Percentiles rank a stretch among this genome's conserved stretches.
These are phyloP conservation scores for Chloroceryle inda DNA, from an alignment of 2,797 vertebrate genomes.

Conservation along the genomic window DNA sequence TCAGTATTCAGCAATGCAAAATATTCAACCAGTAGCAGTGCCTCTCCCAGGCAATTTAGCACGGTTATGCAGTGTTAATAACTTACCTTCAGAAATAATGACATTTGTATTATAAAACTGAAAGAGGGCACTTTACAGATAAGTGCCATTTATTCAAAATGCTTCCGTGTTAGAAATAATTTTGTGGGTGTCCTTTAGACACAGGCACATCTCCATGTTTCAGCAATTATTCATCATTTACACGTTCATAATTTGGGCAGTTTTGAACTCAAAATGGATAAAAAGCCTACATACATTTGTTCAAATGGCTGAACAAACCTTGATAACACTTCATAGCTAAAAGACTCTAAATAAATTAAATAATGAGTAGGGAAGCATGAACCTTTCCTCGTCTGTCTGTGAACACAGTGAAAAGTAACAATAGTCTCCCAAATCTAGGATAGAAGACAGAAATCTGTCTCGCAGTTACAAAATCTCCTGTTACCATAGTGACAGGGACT, in stretches of 20 bases:
- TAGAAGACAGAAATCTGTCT: conserved; percentile 64
- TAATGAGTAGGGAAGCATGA: neutral
- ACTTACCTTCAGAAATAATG: conserved; percentile 32
- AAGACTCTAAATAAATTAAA: conserved; percentile 37
- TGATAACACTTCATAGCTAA: neutral
- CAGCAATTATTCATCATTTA: conserved; percentile 32
- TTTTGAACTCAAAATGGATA: conserved; percentile 14
- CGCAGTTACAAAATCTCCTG: conserved; percentile 57
- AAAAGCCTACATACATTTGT: neutral
- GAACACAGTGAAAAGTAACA: neutral
- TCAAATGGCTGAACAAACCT: neutral
- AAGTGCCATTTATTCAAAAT: conserved; percentile 44
- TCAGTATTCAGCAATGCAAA: neutral
- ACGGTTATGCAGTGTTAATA: conserved; percentile 11
- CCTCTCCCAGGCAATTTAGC: neutral
- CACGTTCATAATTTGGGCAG: neutral
- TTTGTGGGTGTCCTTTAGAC: conserved; percentile 45
- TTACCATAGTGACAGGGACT: conserved; percentile 76
- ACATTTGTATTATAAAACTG: neutral
- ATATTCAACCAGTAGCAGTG: neutral
- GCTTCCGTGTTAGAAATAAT: neutral
- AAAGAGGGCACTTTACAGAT: conserved; percentile 15
- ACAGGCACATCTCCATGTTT: neutral
- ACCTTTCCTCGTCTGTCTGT: neutral
- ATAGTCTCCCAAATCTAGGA: conserved; percentile 57